Conservation (phyloP, 2,888 invertebrate genomes). For the Lepidocyrtoides sp. region DNA sequence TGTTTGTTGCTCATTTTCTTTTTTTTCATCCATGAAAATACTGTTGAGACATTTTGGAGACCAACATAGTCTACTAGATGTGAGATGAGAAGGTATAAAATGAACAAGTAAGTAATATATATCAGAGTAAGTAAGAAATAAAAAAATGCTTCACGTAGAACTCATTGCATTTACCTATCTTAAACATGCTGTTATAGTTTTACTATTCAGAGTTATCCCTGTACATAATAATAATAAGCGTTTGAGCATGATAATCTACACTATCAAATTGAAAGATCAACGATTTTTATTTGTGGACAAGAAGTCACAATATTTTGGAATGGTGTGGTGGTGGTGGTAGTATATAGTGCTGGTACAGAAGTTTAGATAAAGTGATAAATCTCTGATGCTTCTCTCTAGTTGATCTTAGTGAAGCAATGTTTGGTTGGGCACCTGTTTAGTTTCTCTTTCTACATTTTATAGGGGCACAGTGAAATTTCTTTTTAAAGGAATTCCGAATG, state of each 20-base stretch:
- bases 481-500: conserved; percentile 55
- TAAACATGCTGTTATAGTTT: conserved; percentile 44
- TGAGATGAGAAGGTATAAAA: not conserved
- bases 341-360: not conserved
- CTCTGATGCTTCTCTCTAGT: conserved; percentile 17
- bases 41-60: conserved; percentile 77
- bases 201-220: conserved; percentile 27
- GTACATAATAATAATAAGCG: conserved; percentile 8
- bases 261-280: conserved; percentile 71
- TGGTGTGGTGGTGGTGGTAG: not conserved
- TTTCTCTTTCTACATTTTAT: not conserved
- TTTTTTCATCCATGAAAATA: conserved; percentile 38
- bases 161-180: not conserved
- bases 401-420: not conserved
- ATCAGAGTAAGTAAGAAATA: conserved; percentile 5
- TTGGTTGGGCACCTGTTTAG: conserved; percentile 27
- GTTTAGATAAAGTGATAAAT: conserved; percentile 70
- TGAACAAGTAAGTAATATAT: not conserved
- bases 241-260: conserved; percentile 61
- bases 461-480: conserved; percentile 61
- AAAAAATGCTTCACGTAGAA: conserved; percentile 21
- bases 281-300: conserved; percentile 76
- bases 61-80: not conserved
- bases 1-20: conserved; percentile 63
- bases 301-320: conserved; percentile 71